A percentile compares a stretch with the other conserved stretches of the same genome.
These are phyloP conservation scores for Melanchra persicariae DNA, from an alignment of 2,888 invertebrate genomes.

Conservation along the genomic window DNA sequence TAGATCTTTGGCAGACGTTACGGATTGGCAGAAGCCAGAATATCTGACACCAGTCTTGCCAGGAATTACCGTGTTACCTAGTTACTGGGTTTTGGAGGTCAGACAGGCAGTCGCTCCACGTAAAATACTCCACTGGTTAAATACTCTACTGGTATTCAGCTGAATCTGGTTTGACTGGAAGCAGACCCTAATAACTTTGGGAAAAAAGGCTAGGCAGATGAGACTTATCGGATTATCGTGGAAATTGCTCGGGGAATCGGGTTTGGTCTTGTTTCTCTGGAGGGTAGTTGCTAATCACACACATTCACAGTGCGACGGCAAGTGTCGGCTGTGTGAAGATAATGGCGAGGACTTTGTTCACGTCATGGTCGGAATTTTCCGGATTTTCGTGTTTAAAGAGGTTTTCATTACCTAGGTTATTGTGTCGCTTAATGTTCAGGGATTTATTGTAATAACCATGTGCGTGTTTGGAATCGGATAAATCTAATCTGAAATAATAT, in stretches of 20 bases:
- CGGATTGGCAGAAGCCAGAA: no score
- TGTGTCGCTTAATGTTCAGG: neutral
- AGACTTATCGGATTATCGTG: constrained; percentile 44
- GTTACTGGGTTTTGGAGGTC: no score
- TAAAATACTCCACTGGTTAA: no score
- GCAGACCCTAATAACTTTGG: no score
- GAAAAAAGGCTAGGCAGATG: no score
- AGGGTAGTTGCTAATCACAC: constrained; percentile 42
- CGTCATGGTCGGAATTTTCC: constrained; percentile 2
- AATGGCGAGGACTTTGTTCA: constrained; percentile 17
- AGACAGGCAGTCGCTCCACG: no score
- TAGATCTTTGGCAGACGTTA: no score
- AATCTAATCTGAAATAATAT: neutral
- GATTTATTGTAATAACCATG: neutral
- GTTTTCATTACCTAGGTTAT: constrained; percentile 7
- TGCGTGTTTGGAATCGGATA: neutral
- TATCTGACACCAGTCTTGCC: no score
- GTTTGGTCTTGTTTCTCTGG: constrained; percentile 42
- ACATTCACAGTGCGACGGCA: constrained; percentile 23
- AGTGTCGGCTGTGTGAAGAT: constrained; percentile 37
- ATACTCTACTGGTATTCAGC: no score
- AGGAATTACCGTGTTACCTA: no score
- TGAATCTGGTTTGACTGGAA: no score
- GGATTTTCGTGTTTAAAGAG: neutral
- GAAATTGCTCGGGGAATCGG: constrained; percentile 53